Conservation (phyloP, 2,888 invertebrate genomes). For the Cantharis rustica region DNA sequence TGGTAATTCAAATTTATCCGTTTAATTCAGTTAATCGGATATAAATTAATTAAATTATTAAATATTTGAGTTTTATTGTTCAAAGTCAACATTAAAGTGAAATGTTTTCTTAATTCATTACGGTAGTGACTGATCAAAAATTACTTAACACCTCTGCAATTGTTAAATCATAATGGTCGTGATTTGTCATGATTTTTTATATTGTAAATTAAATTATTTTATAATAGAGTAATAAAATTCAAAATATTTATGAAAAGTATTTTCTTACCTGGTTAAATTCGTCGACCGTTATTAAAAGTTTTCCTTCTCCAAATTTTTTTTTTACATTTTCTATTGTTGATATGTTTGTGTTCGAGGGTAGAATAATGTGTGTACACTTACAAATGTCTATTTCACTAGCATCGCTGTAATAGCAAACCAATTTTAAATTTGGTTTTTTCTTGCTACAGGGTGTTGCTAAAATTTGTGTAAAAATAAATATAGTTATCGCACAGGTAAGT, state of each 20-base stretch:
- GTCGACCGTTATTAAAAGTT: constrained; percentile 61
- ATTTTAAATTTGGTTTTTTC: constrained; percentile 46
- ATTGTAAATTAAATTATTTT: no score
- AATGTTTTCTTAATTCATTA: neutral
- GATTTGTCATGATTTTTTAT: neutral
- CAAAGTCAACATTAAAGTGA: no score
- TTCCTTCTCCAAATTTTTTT: constrained; percentile 56
- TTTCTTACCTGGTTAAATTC: constrained; percentile 63
- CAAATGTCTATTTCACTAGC: constrained; percentile 47
- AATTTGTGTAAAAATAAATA: constrained; percentile 26
- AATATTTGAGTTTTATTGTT: no score
- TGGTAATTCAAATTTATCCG: neutral
- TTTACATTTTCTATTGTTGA: constrained; percentile 57
- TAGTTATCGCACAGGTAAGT: constrained; percentile 14
- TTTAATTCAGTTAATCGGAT: no score
- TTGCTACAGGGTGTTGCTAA: constrained; percentile 43
- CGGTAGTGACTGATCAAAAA: neutral
- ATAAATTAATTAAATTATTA: neutral
- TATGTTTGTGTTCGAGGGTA: constrained; percentile 46
- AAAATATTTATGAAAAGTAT: no score
- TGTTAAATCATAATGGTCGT: neutral
- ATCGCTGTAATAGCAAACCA: constrained; percentile 52
- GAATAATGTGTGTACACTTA: constrained; percentile 51
- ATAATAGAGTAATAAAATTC: no score
- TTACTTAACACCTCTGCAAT: neutral